Evolutionary conservation across 1,140 invertebrate species (phyloP), one percentile per base, ranked within the genome.

Genomic region (Drosophila parvula): DNA sequence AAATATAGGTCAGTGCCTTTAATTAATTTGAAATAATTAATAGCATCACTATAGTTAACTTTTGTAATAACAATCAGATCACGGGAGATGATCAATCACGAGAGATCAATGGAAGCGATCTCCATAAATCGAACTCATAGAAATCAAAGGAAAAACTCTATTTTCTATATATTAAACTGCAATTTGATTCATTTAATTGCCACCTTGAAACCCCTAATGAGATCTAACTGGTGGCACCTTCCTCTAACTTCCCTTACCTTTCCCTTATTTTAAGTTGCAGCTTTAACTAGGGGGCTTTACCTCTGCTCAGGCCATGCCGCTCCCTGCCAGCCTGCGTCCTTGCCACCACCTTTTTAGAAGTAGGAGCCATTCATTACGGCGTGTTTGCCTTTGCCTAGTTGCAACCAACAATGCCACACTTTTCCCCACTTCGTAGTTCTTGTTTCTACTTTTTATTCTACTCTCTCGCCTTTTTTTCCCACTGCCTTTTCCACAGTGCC

Each of bases 341-440:
- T 65, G 78, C 38, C 64, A 48, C 45, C 71, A 53, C 16, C 50
- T 27, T 44, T 44, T 59, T 45, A 36, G 59, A 36, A 36, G 51
- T 77, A 58, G 58, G 38, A 59, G 73, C 77, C 76, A 88, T 89
- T 89, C 81, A 89, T 88, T 79, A 83, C 68, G 79, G 44, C 68
- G 68, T 83, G 79, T 78, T 84, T 80, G 64, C 67, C 34, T 50
- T 59, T 71, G 69, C 68, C 73, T 77, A 74, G 67, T 68, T 81
- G 82, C 82, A 86, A 78, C 68, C 71, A 77, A 78, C 75, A 78
- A 78, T 78, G 65, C 74, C 58, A 78, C 75, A 78, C 74, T 45
- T 88, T 65, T 85, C 73, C 61, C 76, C 59, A 55, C 50, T 78
- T 48, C 14, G 58, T 67, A 47, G 18, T 83, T 68, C 60, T 71